Evolutionary conservation across 2,888 invertebrate species (phyloP), one percentile per base, ranked within the genome.

Genomic region (Drosophila longiperda): DNA sequence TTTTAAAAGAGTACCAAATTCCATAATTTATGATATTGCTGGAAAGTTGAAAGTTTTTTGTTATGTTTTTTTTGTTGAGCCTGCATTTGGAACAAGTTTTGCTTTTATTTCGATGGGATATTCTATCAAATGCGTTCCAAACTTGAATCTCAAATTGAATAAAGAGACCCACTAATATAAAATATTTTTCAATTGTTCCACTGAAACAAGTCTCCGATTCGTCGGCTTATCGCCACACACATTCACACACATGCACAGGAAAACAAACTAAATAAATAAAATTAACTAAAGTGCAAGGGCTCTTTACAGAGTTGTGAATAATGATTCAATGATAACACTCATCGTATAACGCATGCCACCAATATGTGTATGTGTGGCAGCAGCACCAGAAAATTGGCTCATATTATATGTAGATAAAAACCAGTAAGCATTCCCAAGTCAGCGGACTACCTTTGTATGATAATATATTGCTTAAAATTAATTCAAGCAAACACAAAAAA

Each of bases 11-110:
- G 40, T 71, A 42, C 40, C 34, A 87, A 87, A 89, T 68, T 84
- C 79, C 82, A 87, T 71, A 89, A 78, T 84, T 83, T 78, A 89
- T 83, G 65, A 48, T 66, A 73, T 57, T 54, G 57, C 80, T 70
- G 78, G 64, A 73, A 78, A 78, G 82, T 67, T 82, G 29, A 65
- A 64, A 33, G 58, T 75, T 38, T 61, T 54, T 54, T 54, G 33
- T 36, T 6, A 17, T 17, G 5, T 38, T 80, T 26, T 26, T 55
- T 61, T 54, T 50, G 58, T 54, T 42, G 23, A 62, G 78, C 82
- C 78, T 82, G 82, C 82, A 73, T 78, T 78, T 78, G 49, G n/a
- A 78, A 82, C 82, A 52, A 73, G 82, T 78, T 81, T 74, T 20
- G 42, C 8, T 49, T 48, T 23, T 29, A 29, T 60, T 34, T 34